Conservation (phyloP, 2,888 invertebrate genomes). For the Eubasilissa splendida region DNA sequence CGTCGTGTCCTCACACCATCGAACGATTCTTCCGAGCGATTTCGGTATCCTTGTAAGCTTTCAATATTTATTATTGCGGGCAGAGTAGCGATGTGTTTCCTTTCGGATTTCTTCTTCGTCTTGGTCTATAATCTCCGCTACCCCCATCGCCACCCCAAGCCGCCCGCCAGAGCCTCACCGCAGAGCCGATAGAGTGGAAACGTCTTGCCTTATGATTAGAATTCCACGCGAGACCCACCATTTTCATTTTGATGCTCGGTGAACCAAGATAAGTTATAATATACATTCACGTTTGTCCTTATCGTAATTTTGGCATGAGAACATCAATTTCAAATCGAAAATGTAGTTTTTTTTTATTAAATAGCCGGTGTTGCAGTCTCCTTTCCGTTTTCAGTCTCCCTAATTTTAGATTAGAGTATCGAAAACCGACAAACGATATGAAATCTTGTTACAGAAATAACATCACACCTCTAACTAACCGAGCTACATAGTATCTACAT, state of each 20-base stretch:
- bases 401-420: too few species aligned
- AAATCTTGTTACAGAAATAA: too few species aligned
- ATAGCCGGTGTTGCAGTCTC: too few species aligned
- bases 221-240: conserved; percentile 14
- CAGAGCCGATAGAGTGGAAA: conserved; percentile 4
- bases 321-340: too few species aligned
- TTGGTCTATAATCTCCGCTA: conserved; percentile 34
- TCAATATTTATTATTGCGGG: conserved; percentile 55
- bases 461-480: too few species aligned
- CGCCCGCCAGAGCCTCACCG: background rate
- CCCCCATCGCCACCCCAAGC: background rate
- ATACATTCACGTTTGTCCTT: background rate
- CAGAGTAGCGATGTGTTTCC: conserved; percentile 31
- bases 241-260: conserved; percentile 27
- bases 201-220: conserved; percentile 10
- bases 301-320: too few species aligned
- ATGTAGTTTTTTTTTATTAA: too few species aligned
- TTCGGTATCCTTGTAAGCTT: conserved; percentile 40
- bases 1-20: conserved; percentile 7
- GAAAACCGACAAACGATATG: too few species aligned
- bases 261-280: conserved; percentile 20
- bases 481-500: too few species aligned
- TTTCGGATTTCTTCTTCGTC: conserved; percentile 30
- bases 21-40: conserved; percentile 37
- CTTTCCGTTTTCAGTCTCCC: too few species aligned